Percentiles rank a stretch among this genome's conserved stretches.
phyloP scores from a whole-genome alignment of 2,797 vertebrate species.

The Anolis apletophallus region DNA sequence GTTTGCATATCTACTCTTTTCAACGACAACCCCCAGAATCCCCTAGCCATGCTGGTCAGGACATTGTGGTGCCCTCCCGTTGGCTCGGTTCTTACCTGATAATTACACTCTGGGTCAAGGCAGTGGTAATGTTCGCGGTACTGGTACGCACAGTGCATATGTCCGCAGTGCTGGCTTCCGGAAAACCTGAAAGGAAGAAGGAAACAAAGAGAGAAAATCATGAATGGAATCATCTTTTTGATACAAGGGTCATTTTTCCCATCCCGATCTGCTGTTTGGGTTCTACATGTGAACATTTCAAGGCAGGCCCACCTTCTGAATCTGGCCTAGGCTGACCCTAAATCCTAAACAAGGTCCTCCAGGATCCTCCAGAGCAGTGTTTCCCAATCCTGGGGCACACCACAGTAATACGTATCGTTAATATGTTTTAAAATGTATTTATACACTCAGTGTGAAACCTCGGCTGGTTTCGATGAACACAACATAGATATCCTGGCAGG shows the following conservation, averaged over 20 bases:
- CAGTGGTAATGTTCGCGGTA: conserved; percentile 99
- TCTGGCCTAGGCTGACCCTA: neutral
- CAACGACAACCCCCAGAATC: too few species aligned
- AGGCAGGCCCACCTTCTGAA: neutral
- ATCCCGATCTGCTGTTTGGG: neutral
- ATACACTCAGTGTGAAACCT: too few species aligned
- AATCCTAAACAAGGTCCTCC: too few species aligned
- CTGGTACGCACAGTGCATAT: conserved; percentile 98
- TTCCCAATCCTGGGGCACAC: too few species aligned
- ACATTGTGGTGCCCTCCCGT: neutral
- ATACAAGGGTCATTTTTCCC: neutral
- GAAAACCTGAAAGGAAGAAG: conserved; percentile 87
- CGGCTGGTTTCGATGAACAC: too few species aligned
- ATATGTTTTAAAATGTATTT: too few species aligned
- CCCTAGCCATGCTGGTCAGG: too few species aligned
- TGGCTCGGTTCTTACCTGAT: conserved; percentile 86
- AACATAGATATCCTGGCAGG: too few species aligned
- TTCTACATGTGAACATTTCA: neutral
- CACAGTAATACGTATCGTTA: too few species aligned
- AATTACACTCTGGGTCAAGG: conserved; percentile 99
- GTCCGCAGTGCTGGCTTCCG: conserved; percentile 98
- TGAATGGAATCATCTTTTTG: too few species aligned
- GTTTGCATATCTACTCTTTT: too few species aligned
- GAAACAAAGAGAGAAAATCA: conserved; percentile 1
- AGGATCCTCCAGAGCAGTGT: too few species aligned